Base-by-base conservation (phyloP, 2,113 vertebrate genomes). In the Saimiri boliviensis region DNA sequence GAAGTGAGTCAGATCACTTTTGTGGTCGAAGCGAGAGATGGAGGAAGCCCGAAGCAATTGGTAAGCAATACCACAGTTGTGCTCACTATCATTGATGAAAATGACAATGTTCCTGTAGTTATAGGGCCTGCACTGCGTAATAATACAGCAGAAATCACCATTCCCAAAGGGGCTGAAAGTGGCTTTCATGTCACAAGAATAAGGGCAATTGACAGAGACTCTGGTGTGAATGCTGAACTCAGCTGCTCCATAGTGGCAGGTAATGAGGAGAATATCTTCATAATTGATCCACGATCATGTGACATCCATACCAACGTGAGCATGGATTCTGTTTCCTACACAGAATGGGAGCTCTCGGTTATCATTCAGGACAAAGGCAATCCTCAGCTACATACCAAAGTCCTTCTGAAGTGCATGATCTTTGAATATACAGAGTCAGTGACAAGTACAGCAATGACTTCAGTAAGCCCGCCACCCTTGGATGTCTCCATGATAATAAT, bases 401-500 rank as follows among this genome's bases (percentile, higher is more conserved):
- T 99, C 11, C 97, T 99, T 76, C 97, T 99, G 70, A 99, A 98
- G 95, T 99, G 99, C 73, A 96, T 98, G 0, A 76, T 99, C 97
- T 98, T 99, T 95, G 99, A 99, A 97, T 99, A 99, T 45, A 97
- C 99, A 84, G 98, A 99, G 87, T 97, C 99, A 0, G 98, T 99
- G n/a, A 97, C 99, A 92, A 98, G 99, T 45, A 99, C 99, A 0
- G 99, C 99, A 83, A 98, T 98, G 66, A 98, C 98, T 63, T 97
- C 98, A 82, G 96, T 99, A 68, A 99, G 98, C 97, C 99, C 99
- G 12, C 97, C 98, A 6, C 97, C 99, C 1, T 96, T 99, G 79
- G 99, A 99, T 90, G 98, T 99, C 82, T 99, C 99, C 70, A 99
- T 99, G 99, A 99, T 99, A 52, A 99, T 99, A 0, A 99, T 99